Conservation (phyloP, 2,113 vertebrate species). For the Ailurus styani region DNA sequence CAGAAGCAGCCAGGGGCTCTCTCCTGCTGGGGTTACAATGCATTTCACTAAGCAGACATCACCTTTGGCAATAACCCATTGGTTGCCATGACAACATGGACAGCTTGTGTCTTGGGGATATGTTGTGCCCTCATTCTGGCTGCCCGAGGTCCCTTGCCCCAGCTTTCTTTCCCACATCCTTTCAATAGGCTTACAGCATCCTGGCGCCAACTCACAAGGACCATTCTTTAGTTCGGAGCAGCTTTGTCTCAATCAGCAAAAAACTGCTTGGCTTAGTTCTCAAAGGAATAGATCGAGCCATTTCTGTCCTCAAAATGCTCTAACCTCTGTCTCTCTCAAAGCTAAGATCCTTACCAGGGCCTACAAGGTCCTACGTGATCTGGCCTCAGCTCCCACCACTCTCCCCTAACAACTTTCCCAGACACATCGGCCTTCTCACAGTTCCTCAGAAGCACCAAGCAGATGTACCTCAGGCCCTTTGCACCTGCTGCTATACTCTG, state of each 20-base stretch:
- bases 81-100: not conserved
- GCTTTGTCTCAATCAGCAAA: slow-evolving; percentile 1
- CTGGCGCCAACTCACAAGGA: not conserved
- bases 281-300: not conserved
- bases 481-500: fast-evolving
- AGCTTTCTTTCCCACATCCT: slow-evolving; percentile 25
- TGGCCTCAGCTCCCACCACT: not conserved
- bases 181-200: not conserved
- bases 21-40: not conserved
- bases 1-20: not conserved
- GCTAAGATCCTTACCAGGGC: not conserved
- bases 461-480: not conserved
- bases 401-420: not conserved
- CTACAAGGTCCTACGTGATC: not conserved
- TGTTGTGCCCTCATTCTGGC: not conserved
- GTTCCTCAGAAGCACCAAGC: not conserved
- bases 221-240: not conserved
- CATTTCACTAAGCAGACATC: not conserved
- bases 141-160: not conserved
- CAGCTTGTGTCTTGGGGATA: not conserved
- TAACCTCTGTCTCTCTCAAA: not conserved
- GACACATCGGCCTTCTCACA: not conserved
- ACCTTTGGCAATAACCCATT: slow-evolving; percentile 22
- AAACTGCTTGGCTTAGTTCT: not conserved
- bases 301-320: not conserved